phyloP scores from a whole-genome alignment of 2,797 vertebrate species.

The Cottoperca gobio region DNA sequence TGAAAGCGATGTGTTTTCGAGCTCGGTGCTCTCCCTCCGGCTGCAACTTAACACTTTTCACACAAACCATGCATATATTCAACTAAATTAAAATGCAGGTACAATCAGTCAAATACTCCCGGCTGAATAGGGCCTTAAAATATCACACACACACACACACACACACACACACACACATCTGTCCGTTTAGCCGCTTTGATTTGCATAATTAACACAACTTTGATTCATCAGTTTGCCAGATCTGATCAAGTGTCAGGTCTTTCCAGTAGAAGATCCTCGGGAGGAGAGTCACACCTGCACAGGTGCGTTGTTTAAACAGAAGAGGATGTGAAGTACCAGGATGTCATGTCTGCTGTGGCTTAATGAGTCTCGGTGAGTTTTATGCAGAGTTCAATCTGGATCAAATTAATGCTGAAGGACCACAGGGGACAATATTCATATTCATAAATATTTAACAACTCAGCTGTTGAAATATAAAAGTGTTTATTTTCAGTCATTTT shows the following conservation, averaged over 20 bases:
- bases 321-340: neutral
- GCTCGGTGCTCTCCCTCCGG: constrained; percentile 40
- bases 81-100: constrained; percentile 32
- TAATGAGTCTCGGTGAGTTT: neutral
- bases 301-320: constrained; percentile 10
- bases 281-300: neutral
- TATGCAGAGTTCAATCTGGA: neutral
- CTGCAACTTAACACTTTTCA: constrained; percentile 36
- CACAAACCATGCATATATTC: constrained; percentile 34
- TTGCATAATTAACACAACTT: neutral
- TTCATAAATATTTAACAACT: constrained; percentile 2
- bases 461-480: neutral
- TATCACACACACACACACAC: neutral
- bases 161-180: neutral
- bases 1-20: constrained; percentile 24
- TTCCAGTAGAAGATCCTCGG: neutral
- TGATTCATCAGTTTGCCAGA: no score
- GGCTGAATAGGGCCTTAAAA: neutral
- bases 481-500: neutral
- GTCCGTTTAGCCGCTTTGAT: neutral
- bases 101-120: constrained; percentile 30
- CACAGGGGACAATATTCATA: neutral
- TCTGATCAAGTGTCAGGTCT: constrained; percentile 6
- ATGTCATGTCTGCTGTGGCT: neutral
- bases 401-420: neutral